Conservation (phyloP, 2,113 vertebrate species). For the Pachypanchax playfairii region DNA sequence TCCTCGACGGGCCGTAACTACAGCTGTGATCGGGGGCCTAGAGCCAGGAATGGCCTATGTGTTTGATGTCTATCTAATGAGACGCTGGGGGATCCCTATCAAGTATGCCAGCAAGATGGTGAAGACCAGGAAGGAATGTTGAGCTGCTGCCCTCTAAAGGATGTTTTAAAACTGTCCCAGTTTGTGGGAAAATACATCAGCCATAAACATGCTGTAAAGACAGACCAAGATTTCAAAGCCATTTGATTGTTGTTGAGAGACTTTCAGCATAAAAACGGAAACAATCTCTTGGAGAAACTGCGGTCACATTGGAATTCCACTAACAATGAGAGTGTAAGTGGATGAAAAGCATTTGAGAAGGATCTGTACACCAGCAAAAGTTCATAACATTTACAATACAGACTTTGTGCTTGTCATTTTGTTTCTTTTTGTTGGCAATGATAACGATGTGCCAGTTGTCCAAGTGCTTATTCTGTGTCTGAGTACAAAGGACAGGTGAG, state of each 20-base stretch:
- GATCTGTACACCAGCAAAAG: slow-evolving; percentile 76
- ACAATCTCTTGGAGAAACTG: slow-evolving; percentile 41
- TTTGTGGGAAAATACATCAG: slow-evolving; percentile 48
- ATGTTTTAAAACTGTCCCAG: slow-evolving; percentile 53
- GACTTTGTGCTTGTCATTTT: slow-evolving; percentile 59
- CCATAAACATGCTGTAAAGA: slow-evolving; percentile 62
- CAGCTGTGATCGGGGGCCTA: slow-evolving; percentile 85
- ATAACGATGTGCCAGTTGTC: slow-evolving; percentile 68
- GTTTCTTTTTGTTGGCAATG: slow-evolving; percentile 61
- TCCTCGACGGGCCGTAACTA: slow-evolving; percentile 85
- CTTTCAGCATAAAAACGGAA: slow-evolving; percentile 55
- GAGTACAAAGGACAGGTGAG: slow-evolving; percentile 60
- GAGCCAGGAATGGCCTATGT: slow-evolving; percentile 82
- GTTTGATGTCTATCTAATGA: slow-evolving; percentile 91
- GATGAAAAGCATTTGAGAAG: slow-evolving; percentile 45
- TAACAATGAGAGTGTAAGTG: slow-evolving; percentile 36
- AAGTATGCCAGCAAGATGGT: slow-evolving; percentile 89
- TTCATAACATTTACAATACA: slow-evolving; percentile 61
- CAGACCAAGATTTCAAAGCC: slow-evolving; percentile 64
- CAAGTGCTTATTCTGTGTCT: slow-evolving; percentile 63
- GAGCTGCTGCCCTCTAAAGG: slow-evolving; percentile 71
- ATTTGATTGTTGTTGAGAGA: slow-evolving; percentile 65
- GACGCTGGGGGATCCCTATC: slow-evolving; percentile 86
- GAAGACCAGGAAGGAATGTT: slow-evolving; percentile 88
- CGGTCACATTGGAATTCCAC: slow-evolving; percentile 48